Evolutionary conservation across 2,797 vertebrate genomes (phyloP), one percentile per base, ranked within the genome.

Genomic region (Somateria mollissima): DNA sequence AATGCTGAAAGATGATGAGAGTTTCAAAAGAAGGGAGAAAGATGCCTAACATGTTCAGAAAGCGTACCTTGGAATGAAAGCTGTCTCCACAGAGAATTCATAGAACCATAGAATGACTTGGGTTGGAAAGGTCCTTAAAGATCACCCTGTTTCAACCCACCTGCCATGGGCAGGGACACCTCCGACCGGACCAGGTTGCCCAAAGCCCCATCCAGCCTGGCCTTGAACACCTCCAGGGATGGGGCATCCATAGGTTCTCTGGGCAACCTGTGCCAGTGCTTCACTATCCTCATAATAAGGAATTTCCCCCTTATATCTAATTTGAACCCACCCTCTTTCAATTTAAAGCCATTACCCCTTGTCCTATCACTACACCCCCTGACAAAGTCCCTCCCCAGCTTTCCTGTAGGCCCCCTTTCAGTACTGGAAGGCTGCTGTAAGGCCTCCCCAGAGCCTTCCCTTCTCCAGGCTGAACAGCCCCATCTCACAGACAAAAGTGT

Each of bases 61-160:
- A 84, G 39, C 24, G 5, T 56, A 72, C 39, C 49, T 80, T 70
- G 43, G 47, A 45, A 56, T 28, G 21, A 64, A 66, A 79, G 71
- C 22, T 27, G 30, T 0, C 8, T 0, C 0, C 1, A 4, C 12
- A 19, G 27, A 25, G 51, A 86, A 64, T 30, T 41, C 11, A 6
- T 32, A 56, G 54, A 65, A 43, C 30, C 39, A 65, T 12, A 43
- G 62, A 30, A 32, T 22, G 19, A 9, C 14, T 32, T 65, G 28
- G 8, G 28, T 65, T 32, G 39, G 19, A 65, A 65, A 28, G 39
- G 28, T 21, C 28, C 39, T 65, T 27, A 41, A 20, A 41, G 36
- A 13, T 28, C 39, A 64, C 28, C 19, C 39, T 21, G 18, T 13
- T 18, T 25, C 61, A 39, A 12, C 8, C 27, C 28, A 19, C 28